These are phyloP conservation scores for Anolis apletophallus DNA, from an alignment of 2,797 vertebrate genomes.

Conservation along the genomic window DNA sequence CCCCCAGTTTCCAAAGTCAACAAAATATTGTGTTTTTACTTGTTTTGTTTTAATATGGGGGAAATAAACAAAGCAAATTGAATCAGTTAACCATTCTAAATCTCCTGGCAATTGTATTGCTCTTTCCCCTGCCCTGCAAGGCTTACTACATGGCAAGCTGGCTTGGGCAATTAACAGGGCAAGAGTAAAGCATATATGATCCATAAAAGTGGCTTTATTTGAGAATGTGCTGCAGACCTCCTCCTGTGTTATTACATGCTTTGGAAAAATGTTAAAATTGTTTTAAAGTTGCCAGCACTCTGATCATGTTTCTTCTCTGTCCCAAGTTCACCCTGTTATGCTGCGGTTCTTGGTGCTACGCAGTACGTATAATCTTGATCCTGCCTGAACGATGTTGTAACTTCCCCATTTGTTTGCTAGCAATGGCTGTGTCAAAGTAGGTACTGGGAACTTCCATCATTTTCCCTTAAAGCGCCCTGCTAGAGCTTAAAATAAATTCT, in stretches of 20 bases:
- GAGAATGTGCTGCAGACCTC: background rate
- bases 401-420: background rate
- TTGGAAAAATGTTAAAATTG: conserved; percentile 4
- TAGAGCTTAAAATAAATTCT: background rate
- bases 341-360: background rate
- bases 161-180: background rate
- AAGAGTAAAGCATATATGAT: fast-evolving
- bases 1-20: background rate
- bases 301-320: background rate
- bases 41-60: background rate
- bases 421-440: background rate
- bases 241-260: background rate
- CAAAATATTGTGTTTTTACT: background rate
- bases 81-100: conserved; percentile 7
- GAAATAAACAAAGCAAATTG: background rate
- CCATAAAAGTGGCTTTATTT: background rate
- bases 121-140: background rate
- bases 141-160: background rate
- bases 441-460: conserved; percentile 6
- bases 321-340: fast-evolving
- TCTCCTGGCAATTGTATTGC: conserved; percentile 55
- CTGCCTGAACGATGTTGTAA: conserved; percentile 13
- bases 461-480: background rate
- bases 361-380: conserved; percentile 4
- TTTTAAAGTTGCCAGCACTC: background rate